phyloP scores from a whole-genome alignment of 2,113 vertebrate species.

The Picathartes gymnocephalus region DNA sequence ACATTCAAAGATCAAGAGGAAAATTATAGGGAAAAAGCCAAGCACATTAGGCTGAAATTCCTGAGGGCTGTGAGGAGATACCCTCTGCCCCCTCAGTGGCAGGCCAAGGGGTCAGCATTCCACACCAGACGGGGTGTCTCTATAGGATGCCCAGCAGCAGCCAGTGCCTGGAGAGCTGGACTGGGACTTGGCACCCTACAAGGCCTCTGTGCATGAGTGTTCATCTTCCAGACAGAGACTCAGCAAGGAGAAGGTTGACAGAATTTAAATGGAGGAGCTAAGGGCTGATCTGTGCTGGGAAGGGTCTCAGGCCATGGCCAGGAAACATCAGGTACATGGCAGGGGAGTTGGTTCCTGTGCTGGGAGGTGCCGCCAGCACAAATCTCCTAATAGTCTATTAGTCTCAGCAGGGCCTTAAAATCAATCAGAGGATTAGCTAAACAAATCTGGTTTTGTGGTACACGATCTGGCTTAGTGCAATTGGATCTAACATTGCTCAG shows the following conservation, averaged over 20 bases:
- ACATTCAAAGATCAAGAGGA: background rate
- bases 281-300: background rate
- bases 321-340: background rate
- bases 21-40: background rate
- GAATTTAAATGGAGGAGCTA: background rate
- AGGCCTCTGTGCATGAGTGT: fast-evolving
- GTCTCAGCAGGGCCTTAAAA: conserved; percentile 34
- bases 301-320: background rate
- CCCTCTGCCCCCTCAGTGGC: background rate
- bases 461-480: conserved; percentile 32
- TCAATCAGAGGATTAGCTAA: conserved; percentile 62
- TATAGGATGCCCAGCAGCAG: background rate
- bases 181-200: background rate
- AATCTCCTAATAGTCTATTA: conserved; percentile 55
- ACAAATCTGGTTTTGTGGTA: conserved; percentile 44
- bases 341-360: background rate
- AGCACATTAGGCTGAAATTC: background rate
- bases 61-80: background rate
- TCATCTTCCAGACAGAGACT: background rate
- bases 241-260: background rate
- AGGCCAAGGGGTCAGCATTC: background rate
- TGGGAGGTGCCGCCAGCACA: background rate
- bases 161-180: background rate
- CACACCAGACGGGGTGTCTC: fast-evolving
- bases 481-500: background rate